A percentile compares a stretch with the other conserved stretches of the same genome.
These are phyloP conservation scores for Xenops minutus DNA, from an alignment of 2,797 vertebrate genomes.

Conservation along the genomic window DNA sequence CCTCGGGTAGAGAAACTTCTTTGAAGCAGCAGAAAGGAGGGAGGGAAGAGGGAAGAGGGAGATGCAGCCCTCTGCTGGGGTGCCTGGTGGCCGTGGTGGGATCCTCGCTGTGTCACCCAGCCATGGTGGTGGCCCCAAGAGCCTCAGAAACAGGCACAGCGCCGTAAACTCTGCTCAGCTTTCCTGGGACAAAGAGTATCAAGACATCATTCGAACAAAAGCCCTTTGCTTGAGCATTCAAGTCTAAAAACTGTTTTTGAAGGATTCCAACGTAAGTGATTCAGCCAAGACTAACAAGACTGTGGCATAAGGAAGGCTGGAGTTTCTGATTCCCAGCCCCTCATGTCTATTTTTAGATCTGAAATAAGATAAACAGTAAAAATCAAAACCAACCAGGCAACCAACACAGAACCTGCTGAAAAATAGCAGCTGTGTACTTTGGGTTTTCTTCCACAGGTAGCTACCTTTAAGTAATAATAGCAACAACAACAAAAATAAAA, in stretches of 20 bases:
- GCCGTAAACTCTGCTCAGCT: background rate
- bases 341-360: background rate
- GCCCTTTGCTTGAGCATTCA: background rate
- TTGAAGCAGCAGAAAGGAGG: background rate
- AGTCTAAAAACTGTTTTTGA: background rate
- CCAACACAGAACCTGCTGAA: background rate
- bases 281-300: slow-evolving; percentile 41
- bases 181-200: background rate
- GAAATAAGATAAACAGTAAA: slow-evolving; percentile 34
- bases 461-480: background rate
- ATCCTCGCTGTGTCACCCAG: background rate
- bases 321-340: slow-evolving; percentile 28
- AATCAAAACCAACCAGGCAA: background rate
- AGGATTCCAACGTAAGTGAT: background rate
- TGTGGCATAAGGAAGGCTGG: background rate
- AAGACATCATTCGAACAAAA: background rate
- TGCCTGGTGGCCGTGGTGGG: accelerated
- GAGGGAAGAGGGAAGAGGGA: background rate
- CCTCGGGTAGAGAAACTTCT: background rate
- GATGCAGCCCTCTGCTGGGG: background rate
- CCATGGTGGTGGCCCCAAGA: accelerated
- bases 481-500: background rate
- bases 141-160: background rate
- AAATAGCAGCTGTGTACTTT: background rate
- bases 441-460: background rate